Evolutionary conservation across 2,113 vertebrate genomes (phyloP).

Genomic region (Corynorhinus townsendii): DNA sequence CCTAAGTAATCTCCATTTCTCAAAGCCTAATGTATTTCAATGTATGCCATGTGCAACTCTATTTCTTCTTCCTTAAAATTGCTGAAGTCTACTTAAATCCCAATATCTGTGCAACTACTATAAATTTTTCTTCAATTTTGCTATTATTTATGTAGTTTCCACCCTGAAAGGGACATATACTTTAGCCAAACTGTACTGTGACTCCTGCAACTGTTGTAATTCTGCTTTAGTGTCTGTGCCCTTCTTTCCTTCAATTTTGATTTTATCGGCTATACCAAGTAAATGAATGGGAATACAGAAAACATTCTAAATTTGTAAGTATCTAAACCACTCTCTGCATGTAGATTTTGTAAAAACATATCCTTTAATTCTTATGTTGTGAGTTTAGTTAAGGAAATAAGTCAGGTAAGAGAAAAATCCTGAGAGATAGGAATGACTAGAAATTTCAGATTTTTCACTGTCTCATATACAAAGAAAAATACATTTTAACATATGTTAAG

Average conservation of each 20-base stretch:
- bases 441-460: background rate
- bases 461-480: background rate
- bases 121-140: background rate
- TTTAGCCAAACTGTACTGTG: background rate
- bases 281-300: background rate
- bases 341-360: background rate
- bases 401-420: background rate
- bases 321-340: background rate
- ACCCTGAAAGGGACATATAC: background rate
- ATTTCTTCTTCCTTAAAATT: conserved; percentile 37
- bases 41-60: conserved; percentile 42
- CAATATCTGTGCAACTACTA: background rate
- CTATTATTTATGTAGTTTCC: conserved; percentile 6
- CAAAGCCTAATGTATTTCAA: conserved; percentile 46
- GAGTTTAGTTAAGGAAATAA: background rate
- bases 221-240: background rate
- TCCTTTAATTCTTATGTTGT: background rate
- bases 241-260: background rate
- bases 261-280: background rate
- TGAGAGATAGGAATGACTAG: background rate
- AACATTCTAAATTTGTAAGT: background rate
- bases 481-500: background rate
- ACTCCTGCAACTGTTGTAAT: background rate
- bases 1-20: conserved; percentile 36
- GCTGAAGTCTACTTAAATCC: conserved; percentile 17